Percentiles rank a stretch among this genome's conserved stretches.
Evolutionary conservation across 1,140 invertebrate genomes (phyloP).

Genomic region (Trissolcus basalis): DNA sequence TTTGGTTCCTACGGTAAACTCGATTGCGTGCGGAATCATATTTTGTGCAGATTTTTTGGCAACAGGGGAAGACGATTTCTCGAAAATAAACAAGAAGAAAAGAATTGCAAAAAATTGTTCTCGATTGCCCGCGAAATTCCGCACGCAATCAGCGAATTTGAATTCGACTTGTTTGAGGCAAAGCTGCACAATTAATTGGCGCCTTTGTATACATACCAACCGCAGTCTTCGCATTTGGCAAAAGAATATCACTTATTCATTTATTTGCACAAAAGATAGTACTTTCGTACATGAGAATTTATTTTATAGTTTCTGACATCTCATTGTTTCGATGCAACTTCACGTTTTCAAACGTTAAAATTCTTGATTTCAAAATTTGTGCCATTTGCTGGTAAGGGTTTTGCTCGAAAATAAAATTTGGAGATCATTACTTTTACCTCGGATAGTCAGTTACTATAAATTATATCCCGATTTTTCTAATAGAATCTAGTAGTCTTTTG

Average conservation of each 20-base stretch:
- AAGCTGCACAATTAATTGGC: slow-evolving; percentile 41
- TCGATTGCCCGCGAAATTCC: slow-evolving; percentile 10
- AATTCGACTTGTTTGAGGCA: slow-evolving; percentile 27
- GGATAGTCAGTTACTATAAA: slow-evolving; percentile 26
- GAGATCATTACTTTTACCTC: no score
- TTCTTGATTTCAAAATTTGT: no score
- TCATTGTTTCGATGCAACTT: background rate
- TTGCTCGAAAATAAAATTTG: no score
- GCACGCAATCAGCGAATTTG: slow-evolving; percentile 26
- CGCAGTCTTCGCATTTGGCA: slow-evolving; percentile 59
- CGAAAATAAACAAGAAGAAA: slow-evolving; percentile 28
- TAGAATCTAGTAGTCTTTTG: slow-evolving; percentile 55
- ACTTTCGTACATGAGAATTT: slow-evolving; percentile 51
- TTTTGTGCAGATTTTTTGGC: slow-evolving; percentile 39
- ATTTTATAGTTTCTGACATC: slow-evolving; percentile 30
- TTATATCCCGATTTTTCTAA: slow-evolving; percentile 20
- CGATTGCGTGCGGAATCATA: slow-evolving; percentile 22
- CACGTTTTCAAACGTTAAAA: no score
- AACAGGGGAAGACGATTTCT: slow-evolving; percentile 53
- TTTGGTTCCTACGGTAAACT: slow-evolving; percentile 26
- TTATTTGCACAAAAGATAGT: slow-evolving; percentile 57
- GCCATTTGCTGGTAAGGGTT: no score
- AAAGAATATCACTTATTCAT: slow-evolving; percentile 58
- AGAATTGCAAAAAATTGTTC: no score
- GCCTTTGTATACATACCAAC: slow-evolving; percentile 20